Evolutionary conservation across 2,888 invertebrate species (phyloP), one percentile per base, ranked within the genome.

Genomic region (Byasa hedistus): DNA sequence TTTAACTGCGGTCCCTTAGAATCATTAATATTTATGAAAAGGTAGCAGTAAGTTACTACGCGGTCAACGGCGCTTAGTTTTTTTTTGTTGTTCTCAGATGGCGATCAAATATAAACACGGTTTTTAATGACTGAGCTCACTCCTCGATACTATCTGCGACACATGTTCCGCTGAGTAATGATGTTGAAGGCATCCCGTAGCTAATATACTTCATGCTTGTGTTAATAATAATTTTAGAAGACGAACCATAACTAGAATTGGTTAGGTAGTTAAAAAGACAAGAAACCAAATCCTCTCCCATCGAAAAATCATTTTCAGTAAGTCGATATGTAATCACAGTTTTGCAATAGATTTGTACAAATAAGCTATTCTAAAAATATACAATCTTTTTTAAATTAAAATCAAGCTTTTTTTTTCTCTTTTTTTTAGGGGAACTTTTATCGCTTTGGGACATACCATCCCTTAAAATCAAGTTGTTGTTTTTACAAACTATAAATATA

Each of bases 151-250:
- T 83, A 89, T 89, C 89, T 75, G 79, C 73, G 79, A 88, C 89
- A 89, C 84, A 88, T 89, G 89, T 89, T 85, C 79, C 72, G 81
- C 76, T 80, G 79, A 75, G 85, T 87, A 89, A 88, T 89, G 84
- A 87, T 80, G 80, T 79, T 76, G 74, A 81, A 78, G 79, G 80
- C 81, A 79, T 73, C 67, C 68, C 65, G 71, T 75, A 80, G 83
- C 85, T 76, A 74, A 72, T 63, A 15, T 62, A 44, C 44, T 44
- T 32, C 32, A 32, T 17, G 44, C 44, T 44, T 10, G 17, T 4
- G 1, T 44, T 44, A 44, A 44, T 44, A 44, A 44, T 44, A 15
- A 44, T 44, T 44, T 44, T 44, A 44, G 19, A 44, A 17, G 44
- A 44, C 17, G 19, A 44, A 17, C 19, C 15, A 17, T 10, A 44